These are phyloP conservation scores for Columba guinea DNA, from an alignment of 2,797 vertebrate genomes.

Conservation along the genomic window DNA sequence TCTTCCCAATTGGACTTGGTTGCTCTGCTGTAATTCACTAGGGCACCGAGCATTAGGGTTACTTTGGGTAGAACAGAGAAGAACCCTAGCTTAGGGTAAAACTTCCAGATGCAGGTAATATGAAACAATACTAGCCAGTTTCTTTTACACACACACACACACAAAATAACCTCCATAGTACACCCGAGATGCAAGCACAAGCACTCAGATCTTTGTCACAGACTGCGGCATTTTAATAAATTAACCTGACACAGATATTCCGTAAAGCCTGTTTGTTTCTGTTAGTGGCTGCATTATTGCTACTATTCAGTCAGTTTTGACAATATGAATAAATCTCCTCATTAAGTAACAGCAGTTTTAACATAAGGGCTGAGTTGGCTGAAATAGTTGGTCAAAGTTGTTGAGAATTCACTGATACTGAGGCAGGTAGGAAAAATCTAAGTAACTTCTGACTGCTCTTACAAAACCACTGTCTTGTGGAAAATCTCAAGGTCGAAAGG, in stretches of 20 bases:
- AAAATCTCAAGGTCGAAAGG: neutral
- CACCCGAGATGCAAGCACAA: neutral
- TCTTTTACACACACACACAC: neutral
- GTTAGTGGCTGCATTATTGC: neutral
- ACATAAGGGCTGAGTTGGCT: neutral
- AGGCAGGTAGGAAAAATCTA: neutral
- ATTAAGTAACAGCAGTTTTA: neutral
- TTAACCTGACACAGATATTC: neutral
- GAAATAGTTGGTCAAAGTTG: neutral
- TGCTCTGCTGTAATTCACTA: neutral
- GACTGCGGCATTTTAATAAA: neutral
- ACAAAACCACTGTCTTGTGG: neutral
- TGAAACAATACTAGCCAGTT: neutral
- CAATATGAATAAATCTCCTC: neutral
- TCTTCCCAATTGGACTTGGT: neutral
- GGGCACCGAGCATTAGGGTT: neutral
- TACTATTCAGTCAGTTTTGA: neutral
- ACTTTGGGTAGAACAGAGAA: neutral
- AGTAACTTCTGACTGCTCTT: neutral
- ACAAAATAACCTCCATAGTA: neutral
- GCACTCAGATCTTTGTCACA: neutral
- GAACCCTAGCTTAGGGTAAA: neutral
- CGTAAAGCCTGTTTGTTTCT: neutral
- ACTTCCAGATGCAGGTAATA: neutral
- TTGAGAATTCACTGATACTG: neutral